These are phyloP conservation scores for Ammodytes marinus DNA, from an alignment of 2,113 vertebrate species.

Conservation along the genomic window DNA sequence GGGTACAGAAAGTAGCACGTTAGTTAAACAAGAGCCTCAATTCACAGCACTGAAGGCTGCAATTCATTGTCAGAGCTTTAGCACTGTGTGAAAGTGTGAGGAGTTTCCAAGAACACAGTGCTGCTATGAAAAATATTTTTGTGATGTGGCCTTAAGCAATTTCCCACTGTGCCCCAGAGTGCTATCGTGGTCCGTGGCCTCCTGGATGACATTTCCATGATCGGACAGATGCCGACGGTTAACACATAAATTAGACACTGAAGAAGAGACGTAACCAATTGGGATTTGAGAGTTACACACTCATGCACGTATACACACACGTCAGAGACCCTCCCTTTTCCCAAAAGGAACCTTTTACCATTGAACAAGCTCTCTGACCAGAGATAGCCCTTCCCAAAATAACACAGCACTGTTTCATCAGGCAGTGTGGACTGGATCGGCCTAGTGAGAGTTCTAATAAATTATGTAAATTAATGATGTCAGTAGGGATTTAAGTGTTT, in stretches of 20 bases:
- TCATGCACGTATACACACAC: background rate
- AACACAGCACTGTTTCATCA: slow-evolving; percentile 53
- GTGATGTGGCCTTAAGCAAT: slow-evolving; percentile 39
- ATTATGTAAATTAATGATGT: slow-evolving; percentile 42
- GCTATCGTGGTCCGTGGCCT: background rate
- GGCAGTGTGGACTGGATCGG: background rate
- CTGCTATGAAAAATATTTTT: slow-evolving; percentile 45
- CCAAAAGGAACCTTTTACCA: background rate
- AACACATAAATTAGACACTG: background rate
- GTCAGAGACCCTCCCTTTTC: background rate
- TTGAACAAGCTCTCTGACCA: slow-evolving; percentile 29
- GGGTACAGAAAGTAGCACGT: slow-evolving; percentile 41
- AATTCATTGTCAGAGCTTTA: slow-evolving; percentile 32
- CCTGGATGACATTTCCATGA: slow-evolving; percentile 10
- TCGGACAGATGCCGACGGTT: slow-evolving; percentile 30
- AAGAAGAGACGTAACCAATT: background rate
- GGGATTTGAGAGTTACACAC: background rate
- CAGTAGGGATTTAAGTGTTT: slow-evolving; percentile 22
- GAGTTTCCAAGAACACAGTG: slow-evolving; percentile 40
- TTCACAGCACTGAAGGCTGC: slow-evolving; percentile 41
- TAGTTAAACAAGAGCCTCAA: slow-evolving; percentile 39
- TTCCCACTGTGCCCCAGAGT: background rate
- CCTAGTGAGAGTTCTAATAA: slow-evolving; percentile 12
- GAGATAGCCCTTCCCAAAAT: slow-evolving; percentile 59
- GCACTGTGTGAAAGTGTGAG: slow-evolving; percentile 39